Percentiles rank a stretch among this genome's conserved stretches.
These are phyloP conservation scores for Suricata suricatta DNA, from an alignment of 2,113 vertebrate species.

Conservation along the genomic window DNA sequence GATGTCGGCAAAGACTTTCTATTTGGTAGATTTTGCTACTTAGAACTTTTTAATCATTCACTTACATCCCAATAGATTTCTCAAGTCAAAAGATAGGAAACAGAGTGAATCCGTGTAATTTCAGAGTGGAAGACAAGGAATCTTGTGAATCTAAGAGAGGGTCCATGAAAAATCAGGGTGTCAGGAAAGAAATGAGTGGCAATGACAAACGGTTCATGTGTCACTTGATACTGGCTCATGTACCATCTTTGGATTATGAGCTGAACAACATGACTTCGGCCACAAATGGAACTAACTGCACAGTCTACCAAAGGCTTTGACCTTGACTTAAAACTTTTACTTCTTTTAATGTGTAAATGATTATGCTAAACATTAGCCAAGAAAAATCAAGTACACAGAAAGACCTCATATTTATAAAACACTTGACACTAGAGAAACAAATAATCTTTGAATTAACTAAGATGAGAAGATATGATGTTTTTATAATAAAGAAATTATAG, in stretches of 20 bases:
- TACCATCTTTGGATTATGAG: background rate
- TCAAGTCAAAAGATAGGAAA: constrained; percentile 6
- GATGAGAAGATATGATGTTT: constrained; percentile 6
- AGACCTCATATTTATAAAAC: constrained; percentile 48
- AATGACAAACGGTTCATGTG: background rate
- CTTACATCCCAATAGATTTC: background rate
- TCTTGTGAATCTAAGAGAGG: background rate
- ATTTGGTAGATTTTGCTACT: constrained; percentile 1
- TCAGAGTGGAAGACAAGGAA: background rate
- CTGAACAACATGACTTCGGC: background rate
- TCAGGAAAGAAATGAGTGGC: background rate
- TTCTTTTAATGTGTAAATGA: constrained; percentile 57
- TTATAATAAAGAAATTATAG: constrained; percentile 51
- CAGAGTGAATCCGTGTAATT: background rate
- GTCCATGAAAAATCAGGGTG: background rate
- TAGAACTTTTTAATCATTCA: background rate
- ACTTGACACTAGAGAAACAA: constrained; percentile 67
- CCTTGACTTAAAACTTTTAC: constrained; percentile 39
- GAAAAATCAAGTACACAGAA: constrained; percentile 61
- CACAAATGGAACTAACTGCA: background rate
- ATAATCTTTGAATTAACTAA: constrained; percentile 48
- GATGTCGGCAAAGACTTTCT: background rate
- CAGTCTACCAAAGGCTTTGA: background rate
- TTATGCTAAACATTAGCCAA: constrained; percentile 71
- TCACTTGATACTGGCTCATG: background rate